Base-by-base conservation (phyloP, 2,888 invertebrate genomes). In the Quadroppia sp. region DNA sequence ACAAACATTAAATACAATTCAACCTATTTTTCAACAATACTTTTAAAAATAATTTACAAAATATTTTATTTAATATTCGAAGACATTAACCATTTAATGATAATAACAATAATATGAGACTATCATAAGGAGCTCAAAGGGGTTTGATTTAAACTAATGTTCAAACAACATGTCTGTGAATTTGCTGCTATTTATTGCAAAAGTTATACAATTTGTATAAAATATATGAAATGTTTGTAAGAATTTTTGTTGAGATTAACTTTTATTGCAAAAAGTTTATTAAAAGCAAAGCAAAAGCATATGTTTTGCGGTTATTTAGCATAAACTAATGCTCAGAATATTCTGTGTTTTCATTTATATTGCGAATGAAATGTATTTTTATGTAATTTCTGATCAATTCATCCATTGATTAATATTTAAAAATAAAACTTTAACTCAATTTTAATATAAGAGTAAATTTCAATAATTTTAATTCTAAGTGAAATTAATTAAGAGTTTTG, bases 191-290 rank as follows among this genome's bases (percentile, higher is more conserved):
- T 45, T 45, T 15, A 2, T 15, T 11, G 45, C 15, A 15, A 36
- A 36, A 9, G 4, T 15, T 45, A 17, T 11, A 45, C 17, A 45
- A 13, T 15, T 45, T 11, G 15, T 11, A 11, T 11, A 45, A 45
- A 28, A 56, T 56, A 15, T 2, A 11, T 28, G 15, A 50, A 13
- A 25, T 25, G 30, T 11, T 28, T 56, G n/a, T n/a, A n/a, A 3
- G 15, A 56, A 56, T 56, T 56, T 28, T 56, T 28, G 53, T 53
- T 53, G 56, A 56, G 56, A 11, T 56, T 56, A 56, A 28, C 30
- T 28, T 28, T 28, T 11, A 53, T 28, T 28, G 15, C 15, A 56
- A 56, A 56, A 56, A 15, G 6, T 28, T 64, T 3, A 9, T 64
- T 36, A 7, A 64, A 64, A n/a, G n/a, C 32, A 36, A 36, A 23